Conservation (phyloP, 1,140 invertebrate genomes). For the Bactericera cockerelli region DNA sequence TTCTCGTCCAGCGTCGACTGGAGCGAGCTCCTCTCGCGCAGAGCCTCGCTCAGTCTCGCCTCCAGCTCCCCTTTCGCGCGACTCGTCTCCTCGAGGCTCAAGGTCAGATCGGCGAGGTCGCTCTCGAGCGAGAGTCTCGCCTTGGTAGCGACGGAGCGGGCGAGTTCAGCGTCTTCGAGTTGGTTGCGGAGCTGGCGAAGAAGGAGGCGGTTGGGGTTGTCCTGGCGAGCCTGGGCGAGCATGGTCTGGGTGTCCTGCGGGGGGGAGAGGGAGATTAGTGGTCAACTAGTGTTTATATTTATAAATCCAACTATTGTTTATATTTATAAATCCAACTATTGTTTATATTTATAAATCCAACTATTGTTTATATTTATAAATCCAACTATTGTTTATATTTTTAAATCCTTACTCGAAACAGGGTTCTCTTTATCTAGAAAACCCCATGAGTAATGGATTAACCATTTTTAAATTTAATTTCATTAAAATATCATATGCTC, state of each 20-base stretch:
- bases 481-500: too few relatives aligned
- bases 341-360: too few relatives aligned
- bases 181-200: conserved; percentile 76
- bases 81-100: conserved; percentile 62
- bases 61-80: conserved; percentile 61
- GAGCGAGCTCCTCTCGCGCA: conserved; percentile 63
- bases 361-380: too few relatives aligned
- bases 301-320: too few relatives aligned
- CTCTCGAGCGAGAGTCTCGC: conserved; percentile 65
- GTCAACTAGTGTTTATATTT: too few relatives aligned
- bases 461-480: too few relatives aligned
- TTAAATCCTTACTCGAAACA: too few relatives aligned
- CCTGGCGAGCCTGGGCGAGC: conserved; percentile 67
- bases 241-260: conserved; percentile 58
- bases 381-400: too few relatives aligned
- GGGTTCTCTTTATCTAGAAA: too few relatives aligned
- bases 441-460: too few relatives aligned
- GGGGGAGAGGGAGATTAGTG: too few relatives aligned
- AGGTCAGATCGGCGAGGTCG: conserved; percentile 57
- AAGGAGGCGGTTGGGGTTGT: conserved; percentile 63
- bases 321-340: too few relatives aligned
- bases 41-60: conserved; percentile 51
- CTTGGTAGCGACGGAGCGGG: conserved; percentile 64
- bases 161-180: conserved; percentile 78
- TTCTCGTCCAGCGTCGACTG: conserved; percentile 76